Evolutionary conservation across 2,797 vertebrate genomes (phyloP).

Genomic region (Thalassophryne amazonica): DNA sequence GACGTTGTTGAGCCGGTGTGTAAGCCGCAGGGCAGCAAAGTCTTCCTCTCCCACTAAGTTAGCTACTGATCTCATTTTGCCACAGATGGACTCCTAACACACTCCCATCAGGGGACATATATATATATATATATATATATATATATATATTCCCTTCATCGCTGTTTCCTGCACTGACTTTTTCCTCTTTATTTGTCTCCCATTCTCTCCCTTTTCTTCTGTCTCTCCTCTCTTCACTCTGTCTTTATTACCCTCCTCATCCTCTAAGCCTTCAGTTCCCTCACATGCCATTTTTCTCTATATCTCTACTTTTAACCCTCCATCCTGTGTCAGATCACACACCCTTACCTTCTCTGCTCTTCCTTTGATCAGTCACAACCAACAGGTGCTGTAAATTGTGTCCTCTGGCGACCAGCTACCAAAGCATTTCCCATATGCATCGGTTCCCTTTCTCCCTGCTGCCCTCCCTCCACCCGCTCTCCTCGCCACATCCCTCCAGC

Average conservation of each 20-base stretch:
- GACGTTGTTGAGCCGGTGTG: conserved; percentile 56
- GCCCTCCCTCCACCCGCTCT: conserved; percentile 13
- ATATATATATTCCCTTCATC: conserved; percentile 54
- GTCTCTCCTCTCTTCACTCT: conserved; percentile 21
- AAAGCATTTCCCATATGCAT: conserved; percentile 10
- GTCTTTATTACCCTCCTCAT: conserved; percentile 52
- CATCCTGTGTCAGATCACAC: conserved; percentile 48
- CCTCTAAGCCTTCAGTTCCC: conserved; percentile 24
- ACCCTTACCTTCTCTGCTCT: conserved; percentile 46
- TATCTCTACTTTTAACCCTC: conserved; percentile 46
- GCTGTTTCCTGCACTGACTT: conserved; percentile 32
- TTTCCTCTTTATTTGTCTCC: conserved; percentile 43
- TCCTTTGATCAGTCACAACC: conserved; percentile 65
- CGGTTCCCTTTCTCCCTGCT: conserved; percentile 4
- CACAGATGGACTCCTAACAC: conserved; percentile 71
- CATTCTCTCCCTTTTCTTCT: background rate
- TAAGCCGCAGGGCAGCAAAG: conserved; percentile 65
- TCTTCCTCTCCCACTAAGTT: conserved; percentile 67
- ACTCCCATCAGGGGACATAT: conserved; percentile 65
- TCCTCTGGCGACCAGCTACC: conserved; percentile 33
- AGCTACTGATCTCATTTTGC: conserved; percentile 72
- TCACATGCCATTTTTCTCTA: conserved; percentile 25
- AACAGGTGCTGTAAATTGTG: conserved; percentile 71
- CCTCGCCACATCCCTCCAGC: conserved; percentile 50
- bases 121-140: too few relatives aligned